Base-by-base conservation (phyloP, 2,888 invertebrate genomes). In the Acanthosepion esculentum region DNA sequence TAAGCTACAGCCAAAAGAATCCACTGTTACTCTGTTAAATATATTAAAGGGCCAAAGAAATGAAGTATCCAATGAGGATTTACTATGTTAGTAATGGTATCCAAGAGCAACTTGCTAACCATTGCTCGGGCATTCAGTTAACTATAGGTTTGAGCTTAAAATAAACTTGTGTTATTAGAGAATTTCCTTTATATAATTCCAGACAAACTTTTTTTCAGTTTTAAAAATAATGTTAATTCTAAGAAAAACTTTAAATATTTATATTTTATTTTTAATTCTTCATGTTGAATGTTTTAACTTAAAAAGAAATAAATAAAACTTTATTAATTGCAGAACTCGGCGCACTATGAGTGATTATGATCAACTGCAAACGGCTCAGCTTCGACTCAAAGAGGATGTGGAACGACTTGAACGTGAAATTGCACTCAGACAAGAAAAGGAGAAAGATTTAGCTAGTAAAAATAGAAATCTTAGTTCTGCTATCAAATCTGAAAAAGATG, bases 401-500 rank as follows among this genome's bases (percentile, higher is more conserved):
- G 96, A 97, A 48, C 95, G 96, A 48, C 94, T 96, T 50, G 96
- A 96, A 94, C 95, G 96, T 92, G 96, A 96, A 18, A 94, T 96
- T 26, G 96, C 95, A 3, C 96, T 96, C 95, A 96, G 96, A 94
- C 96, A 96, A 94, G 97, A 97, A 95, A 96, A 96, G 95, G 95
- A 96, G 91, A 95, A 97, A 95, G 97, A 97, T 95, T 94, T 96
- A 4, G 95, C 95, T 50, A 94, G 94, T 94, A 97, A 96, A 95
- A 96, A 96, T 94, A 97, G 96, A 95, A 94, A 95, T 20, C 94
- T 96, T 29, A 95, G 95, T 53, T 94, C 95, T 48, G 96, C 96
- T 94, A 95, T 97, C 20, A 97, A 97, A 94, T 95, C 96, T 29
- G 97, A 97, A 95, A 97, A 96, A 95, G 97, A 97, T 94, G 97